Evolutionary conservation across 2,888 invertebrate genomes (phyloP), one percentile per base, ranked within the genome.

Genomic region (Nipponacmea schrenckii): DNA sequence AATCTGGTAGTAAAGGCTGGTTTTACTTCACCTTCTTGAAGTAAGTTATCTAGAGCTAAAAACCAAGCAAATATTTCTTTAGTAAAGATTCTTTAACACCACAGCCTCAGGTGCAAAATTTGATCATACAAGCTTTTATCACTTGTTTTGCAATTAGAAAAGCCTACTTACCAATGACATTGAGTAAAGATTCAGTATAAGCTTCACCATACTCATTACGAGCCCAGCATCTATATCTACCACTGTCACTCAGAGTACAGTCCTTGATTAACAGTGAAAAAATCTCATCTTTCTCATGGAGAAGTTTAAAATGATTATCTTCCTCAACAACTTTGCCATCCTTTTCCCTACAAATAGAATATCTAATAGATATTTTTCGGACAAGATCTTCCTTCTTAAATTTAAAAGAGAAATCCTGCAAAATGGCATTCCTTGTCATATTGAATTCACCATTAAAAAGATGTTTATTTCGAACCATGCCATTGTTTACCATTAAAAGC

Each of bases 211-310:
- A 92, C 39, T 91, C 91, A 85, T 96, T 95, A 73, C 93, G 93
- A 26, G 96, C 96, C 77, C 95, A 92, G 64, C 96, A 95, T 0
- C 95, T 95, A 89, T 98, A 98, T 63, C 95, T 92, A 48, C 90
- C 90, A 66, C 87, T 87, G 77, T 90, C 90, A 15, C 83, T 84
- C 27, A 80, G 78, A 56, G 83, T 83, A 10, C 88, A 85, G 64
- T 86, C 82, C 70, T 88, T 85, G 66, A 90, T 86, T 62, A 87
- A 81, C 64, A 90, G 84, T 17, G 86, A 88, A 74, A 89, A 85
- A 79, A 80, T 89, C 86, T 86, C 85, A 67, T 86, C 84, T 75
- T 84, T 83, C 68, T 83, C 81, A 77, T 85, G 85, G 27, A 84
- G 76, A 15, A 86, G 80, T 67, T 83, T 78, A 72, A 80, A 81